Conservation (phyloP, 2,888 invertebrate species). For the Amphiduros pacificus region DNA sequence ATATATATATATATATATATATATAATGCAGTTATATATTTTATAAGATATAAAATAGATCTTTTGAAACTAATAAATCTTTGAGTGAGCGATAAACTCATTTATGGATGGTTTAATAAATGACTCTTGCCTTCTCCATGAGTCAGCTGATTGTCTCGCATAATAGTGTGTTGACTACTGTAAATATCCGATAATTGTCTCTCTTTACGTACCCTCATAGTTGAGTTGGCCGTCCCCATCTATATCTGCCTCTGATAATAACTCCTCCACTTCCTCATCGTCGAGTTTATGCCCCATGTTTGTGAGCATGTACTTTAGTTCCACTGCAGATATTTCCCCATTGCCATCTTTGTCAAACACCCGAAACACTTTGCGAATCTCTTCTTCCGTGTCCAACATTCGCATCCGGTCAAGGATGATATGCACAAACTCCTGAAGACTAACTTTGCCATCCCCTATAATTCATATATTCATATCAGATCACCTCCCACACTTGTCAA, state of each 20-base stretch:
- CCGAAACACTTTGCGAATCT: constrained; percentile 21
- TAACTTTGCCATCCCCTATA: constrained; percentile 14
- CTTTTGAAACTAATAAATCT: too few relatives aligned
- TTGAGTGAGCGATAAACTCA: too few relatives aligned
- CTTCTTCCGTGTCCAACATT: constrained; percentile 21
- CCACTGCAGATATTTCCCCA: constrained; percentile 15
- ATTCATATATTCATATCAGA: too few relatives aligned
- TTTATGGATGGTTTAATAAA: too few relatives aligned
- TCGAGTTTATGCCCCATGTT: constrained; percentile 13
- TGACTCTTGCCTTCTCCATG: too few relatives aligned
- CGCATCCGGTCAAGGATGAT: constrained; percentile 17
- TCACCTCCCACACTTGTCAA: too few relatives aligned
- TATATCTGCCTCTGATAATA: constrained; percentile 16
- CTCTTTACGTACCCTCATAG: constrained; percentile 17
- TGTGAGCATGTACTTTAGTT: constrained; percentile 22
- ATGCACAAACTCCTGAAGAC: constrained; percentile 19
- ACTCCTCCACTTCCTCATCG: constrained; percentile 21
- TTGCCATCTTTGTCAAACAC: constrained; percentile 24
- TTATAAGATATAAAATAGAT: too few relatives aligned
- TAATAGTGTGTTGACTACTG: too few relatives aligned
- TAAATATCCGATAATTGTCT: too few relatives aligned
- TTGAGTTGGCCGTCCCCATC: constrained; percentile 21
- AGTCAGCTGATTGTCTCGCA: too few relatives aligned
- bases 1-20: too few relatives aligned
- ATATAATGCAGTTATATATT: too few relatives aligned